A percentile compares a stretch with the other conserved stretches of the same genome.
Evolutionary conservation across 1,140 invertebrate species (phyloP).

Genomic region (Drosophila auraria): DNA sequence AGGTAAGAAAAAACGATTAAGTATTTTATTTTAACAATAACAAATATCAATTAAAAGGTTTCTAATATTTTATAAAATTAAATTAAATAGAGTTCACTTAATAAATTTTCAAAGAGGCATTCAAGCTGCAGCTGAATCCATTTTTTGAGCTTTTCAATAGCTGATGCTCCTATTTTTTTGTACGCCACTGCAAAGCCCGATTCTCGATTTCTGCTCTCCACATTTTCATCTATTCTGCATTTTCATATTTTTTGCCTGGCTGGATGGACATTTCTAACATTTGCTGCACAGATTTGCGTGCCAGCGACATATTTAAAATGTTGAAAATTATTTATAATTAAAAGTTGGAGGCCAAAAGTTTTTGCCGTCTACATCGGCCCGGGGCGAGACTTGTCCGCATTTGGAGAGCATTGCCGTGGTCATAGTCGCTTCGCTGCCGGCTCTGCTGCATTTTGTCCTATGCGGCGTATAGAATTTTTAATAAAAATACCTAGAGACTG

Average conservation of each 20-base stretch:
- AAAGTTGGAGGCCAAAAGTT: constrained; percentile 80
- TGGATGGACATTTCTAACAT: constrained; percentile 59
- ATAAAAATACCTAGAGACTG: constrained; percentile 66
- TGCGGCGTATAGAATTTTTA: constrained; percentile 59
- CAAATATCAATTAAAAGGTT: no score
- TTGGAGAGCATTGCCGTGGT: constrained; percentile 21
- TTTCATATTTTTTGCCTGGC: constrained; percentile 29
- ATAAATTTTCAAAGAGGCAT: no score
- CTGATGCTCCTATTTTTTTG: background rate
- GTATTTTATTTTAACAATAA: no score
- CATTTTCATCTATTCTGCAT: constrained; percentile 39
- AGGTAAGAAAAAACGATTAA: no score
- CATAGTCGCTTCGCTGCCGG: constrained; percentile 25
- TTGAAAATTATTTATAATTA: constrained; percentile 83
- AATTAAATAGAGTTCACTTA: no score
- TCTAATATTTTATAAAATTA: no score
- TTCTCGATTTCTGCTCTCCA: constrained; percentile 43
- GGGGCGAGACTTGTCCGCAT: constrained; percentile 28
- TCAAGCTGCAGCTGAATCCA: no score
- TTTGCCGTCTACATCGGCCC: constrained; percentile 45
- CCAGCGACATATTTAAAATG: constrained; percentile 83
- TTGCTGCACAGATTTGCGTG: constrained; percentile 79
- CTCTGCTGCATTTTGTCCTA: constrained; percentile 25
- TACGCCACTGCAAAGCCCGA: background rate
- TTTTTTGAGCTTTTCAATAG: background rate